Evolutionary conservation across 2,888 invertebrate genomes (phyloP).

Genomic region (Aplocera efformata): DNA sequence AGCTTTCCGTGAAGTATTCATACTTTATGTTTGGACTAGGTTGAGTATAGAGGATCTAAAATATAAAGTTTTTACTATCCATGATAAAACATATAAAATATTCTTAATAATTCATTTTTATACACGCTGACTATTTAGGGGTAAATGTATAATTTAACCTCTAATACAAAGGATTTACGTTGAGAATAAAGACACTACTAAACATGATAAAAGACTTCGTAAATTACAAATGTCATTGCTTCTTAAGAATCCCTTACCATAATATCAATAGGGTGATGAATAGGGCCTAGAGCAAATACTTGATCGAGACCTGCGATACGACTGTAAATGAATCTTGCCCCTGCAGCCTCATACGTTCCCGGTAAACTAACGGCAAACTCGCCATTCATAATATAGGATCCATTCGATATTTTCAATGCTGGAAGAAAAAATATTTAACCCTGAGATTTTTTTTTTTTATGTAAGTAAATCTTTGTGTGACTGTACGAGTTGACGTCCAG

Average conservation of each 20-base stretch:
- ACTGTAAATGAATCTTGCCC: slow-evolving; percentile 89
- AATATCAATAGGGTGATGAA: slow-evolving; percentile 87
- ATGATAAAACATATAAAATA: no score
- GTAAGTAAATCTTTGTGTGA: no score
- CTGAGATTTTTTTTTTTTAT: no score
- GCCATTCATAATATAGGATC: slow-evolving; percentile 90
- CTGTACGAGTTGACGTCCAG: no score
- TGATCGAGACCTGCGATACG: slow-evolving; percentile 87
- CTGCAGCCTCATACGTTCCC: slow-evolving; percentile 88
- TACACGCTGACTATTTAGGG: no score
- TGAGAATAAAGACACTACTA: no score
- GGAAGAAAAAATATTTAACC: slow-evolving; percentile 45
- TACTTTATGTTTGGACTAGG: slow-evolving; percentile 94
- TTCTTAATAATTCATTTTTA: no score
- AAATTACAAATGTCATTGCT: no score
- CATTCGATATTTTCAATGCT: slow-evolving; percentile 89
- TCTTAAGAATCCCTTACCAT: slow-evolving; percentile 81
- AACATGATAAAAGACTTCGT: no score
- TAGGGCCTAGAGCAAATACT: slow-evolving; percentile 89
- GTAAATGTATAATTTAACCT: no score
- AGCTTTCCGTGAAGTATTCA: slow-evolving; percentile 89
- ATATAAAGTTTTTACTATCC: slow-evolving; percentile 23
- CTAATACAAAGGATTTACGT: no score
- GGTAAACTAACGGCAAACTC: slow-evolving; percentile 88
- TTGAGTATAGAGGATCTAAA: slow-evolving; percentile 89